Conservation (phyloP, 2,113 vertebrate genomes). For the Urocitellus parryii region DNA sequence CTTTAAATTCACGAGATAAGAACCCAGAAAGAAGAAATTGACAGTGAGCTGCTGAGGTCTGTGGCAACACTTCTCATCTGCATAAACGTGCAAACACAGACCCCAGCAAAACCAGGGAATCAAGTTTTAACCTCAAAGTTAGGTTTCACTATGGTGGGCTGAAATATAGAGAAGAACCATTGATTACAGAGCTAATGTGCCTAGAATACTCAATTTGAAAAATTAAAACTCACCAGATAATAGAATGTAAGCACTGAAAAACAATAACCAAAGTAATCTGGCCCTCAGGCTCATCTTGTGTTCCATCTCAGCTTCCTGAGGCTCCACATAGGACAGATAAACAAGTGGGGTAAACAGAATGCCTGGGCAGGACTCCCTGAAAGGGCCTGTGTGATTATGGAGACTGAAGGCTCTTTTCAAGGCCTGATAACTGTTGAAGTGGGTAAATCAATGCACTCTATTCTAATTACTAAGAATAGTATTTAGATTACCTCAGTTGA, state of each 20-base stretch:
- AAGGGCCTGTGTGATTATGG: not conserved
- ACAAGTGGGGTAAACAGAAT: not conserved
- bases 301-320: not conserved
- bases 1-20: no score
- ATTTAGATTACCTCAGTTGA: not conserved
- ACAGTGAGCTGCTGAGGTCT: no score
- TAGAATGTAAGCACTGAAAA: not conserved
- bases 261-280: not conserved
- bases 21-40: no score
- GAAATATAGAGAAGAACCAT: not conserved
- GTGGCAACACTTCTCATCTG: no score
- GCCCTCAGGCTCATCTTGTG: not conserved
- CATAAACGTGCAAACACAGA: no score
- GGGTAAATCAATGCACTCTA: not conserved
- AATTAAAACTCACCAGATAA: not conserved
- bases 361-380: not conserved
- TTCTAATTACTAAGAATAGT: not conserved
- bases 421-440: not conserved
- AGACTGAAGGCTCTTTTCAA: not conserved
- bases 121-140: no score
- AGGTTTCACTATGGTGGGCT: not conserved
- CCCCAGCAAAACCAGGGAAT: no score
- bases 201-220: not conserved
- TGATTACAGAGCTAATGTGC: not conserved
- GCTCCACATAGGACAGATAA: not conserved